Evolutionary conservation across 2,888 invertebrate species (phyloP).

Genomic region (Noctuana brunneofusca): DNA sequence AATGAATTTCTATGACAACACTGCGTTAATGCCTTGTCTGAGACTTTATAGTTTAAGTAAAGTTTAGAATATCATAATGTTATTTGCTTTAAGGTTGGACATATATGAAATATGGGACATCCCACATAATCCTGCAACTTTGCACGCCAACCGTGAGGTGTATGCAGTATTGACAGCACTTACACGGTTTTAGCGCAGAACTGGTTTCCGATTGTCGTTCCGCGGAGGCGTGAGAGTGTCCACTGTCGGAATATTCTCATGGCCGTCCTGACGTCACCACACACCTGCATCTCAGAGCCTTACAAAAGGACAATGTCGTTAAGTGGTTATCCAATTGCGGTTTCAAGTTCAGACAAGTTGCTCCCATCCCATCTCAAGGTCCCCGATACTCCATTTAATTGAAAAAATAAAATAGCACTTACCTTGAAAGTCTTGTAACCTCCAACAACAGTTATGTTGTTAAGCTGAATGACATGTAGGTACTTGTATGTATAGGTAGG

Average conservation of each 20-base stretch:
- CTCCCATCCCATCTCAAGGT: constrained; percentile 40
- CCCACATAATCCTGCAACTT: constrained; percentile 5
- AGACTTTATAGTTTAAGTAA: too few species aligned
- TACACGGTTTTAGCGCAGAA: constrained; percentile 63
- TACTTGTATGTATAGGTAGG: too few species aligned
- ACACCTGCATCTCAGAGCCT: constrained; percentile 64
- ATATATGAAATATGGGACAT: constrained; percentile 8
- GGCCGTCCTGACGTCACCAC: constrained; percentile 68
- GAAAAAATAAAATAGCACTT: constrained; percentile 21
- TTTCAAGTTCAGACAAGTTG: constrained; percentile 69
- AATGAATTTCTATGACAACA: too few species aligned
- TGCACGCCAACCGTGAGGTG: constrained; percentile 17
- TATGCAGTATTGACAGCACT: constrained; percentile 70
- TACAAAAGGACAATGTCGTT: constrained; percentile 68
- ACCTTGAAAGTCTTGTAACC: constrained; percentile 29
- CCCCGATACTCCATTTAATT: constrained; percentile 35
- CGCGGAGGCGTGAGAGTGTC: constrained; percentile 79
- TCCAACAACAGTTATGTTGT: constrained; percentile 31
- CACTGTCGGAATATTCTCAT: constrained; percentile 72
- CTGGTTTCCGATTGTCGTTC: constrained; percentile 70
- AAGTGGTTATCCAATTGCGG: constrained; percentile 68
- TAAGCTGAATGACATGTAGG: background rate
- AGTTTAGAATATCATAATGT: too few species aligned
- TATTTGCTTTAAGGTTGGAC: too few species aligned
- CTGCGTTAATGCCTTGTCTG: too few species aligned